phyloP scores from a whole-genome alignment of 1,140 invertebrate genomes.

The Caenorhabditis tropicalis region DNA sequence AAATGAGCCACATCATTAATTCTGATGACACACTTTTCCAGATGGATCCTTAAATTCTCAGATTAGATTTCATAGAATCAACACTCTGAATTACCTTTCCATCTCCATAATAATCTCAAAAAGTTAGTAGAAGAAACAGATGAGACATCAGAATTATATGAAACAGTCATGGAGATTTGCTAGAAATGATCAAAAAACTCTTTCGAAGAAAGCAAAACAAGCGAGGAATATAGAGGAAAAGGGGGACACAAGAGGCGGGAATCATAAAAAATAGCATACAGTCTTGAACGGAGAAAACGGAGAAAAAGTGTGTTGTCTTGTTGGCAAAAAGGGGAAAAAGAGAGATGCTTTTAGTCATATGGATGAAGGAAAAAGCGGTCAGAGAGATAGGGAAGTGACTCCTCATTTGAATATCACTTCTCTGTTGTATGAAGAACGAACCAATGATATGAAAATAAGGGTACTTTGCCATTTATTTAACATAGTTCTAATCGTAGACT shows the following conservation, averaged over 20 bases:
- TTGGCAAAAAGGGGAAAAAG: no score
- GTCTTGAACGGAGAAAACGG: background rate
- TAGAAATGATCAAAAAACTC: background rate
- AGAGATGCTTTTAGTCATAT: no score
- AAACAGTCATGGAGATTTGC: background rate
- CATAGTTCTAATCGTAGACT: no score
- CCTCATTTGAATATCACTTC: no score
- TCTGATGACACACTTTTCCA: slow-evolving; percentile 24
- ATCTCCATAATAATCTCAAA: background rate
- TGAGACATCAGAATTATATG: slow-evolving; percentile 6
- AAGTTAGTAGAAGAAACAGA: slow-evolving; percentile 6
- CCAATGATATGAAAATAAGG: no score
- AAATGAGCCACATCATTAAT: background rate
- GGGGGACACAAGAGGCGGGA: background rate
- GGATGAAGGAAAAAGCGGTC: no score
- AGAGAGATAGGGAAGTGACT: no score
- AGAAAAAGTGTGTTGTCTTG: background rate
- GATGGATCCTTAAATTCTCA: background rate
- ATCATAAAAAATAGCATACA: background rate
- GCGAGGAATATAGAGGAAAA: background rate
- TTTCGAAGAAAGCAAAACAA: background rate
- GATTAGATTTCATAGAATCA: background rate
- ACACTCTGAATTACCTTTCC: background rate
- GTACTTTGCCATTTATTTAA: no score
- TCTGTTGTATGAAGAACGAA: no score